Conservation (phyloP, 2,888 invertebrate genomes). For the Hipparchia semele region DNA sequence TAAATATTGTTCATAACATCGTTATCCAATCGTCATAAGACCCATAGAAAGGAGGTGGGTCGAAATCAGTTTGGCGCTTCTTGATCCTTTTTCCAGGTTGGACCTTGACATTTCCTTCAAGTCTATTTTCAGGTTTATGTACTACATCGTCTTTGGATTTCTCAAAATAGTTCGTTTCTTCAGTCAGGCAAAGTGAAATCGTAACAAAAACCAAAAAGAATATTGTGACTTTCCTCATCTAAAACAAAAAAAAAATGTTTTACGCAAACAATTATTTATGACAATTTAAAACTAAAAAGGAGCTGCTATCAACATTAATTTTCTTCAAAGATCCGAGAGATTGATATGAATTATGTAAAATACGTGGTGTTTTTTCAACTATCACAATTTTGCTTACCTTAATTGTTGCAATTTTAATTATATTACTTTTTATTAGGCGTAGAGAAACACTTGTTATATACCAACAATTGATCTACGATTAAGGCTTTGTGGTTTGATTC, state of each 20-base stretch:
- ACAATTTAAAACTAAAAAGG: too few relatives aligned
- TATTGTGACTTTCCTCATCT: background rate
- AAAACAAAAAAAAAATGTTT: background rate
- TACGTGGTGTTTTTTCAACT: too few relatives aligned
- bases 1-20: background rate
- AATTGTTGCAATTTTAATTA: background rate
- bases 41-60: constrained; percentile 7
- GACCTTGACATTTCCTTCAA: background rate
- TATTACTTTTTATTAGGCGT: too few relatives aligned
- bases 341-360: too few relatives aligned
- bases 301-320: too few relatives aligned
- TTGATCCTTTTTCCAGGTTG: background rate
- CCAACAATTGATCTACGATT: background rate
- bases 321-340: too few relatives aligned
- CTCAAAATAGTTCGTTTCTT: background rate
- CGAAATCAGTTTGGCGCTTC: background rate
- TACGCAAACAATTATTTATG: background rate
- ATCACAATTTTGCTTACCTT: background rate
- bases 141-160: background rate
- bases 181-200: background rate
- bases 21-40: background rate
- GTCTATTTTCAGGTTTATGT: background rate
- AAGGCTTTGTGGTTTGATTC: background rate
- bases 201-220: background rate
- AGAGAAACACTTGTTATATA: background rate